Evolutionary conservation across 2,797 vertebrate genomes (phyloP), one percentile per base, ranked within the genome.

Genomic region (Malurus splendens): DNA sequence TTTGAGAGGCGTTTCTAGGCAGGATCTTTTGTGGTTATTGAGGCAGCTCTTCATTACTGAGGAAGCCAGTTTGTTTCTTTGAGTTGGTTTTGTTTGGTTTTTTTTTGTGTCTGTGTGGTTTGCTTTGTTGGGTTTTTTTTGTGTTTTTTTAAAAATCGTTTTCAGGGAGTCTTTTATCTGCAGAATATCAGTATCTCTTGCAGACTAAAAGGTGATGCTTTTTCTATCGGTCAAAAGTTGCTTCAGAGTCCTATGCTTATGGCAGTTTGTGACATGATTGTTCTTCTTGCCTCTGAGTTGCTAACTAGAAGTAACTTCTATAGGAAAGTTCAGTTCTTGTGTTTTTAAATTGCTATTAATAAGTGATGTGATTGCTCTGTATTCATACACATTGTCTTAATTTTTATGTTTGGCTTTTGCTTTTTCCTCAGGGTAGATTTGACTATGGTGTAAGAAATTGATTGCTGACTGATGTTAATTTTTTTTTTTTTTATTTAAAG

Each of bases 401-500:
- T 61, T 74, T 73, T 64, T 44, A 9, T 47, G 30, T 44, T 61
- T 55, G 20, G 25, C 27, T 78, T 1, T 0, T 59, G 13, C 15
- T 24, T 57, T 47, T 56, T 23, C 28, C 15, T 3, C 0, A 1
- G 15, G 4, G 8, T 44, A 10, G 28, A 22, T 84, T 44, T 62
- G 18, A 38, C 36, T 33, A 14, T 0, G 1, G 10, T 24, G 2
- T 39, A 44, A 78, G n/a, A 55, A 65, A 28, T 14, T 4, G 14
- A 6, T 57, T 70, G 13, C 56, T 42, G 42, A 36, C 17, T 57
- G 42, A 41, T 55, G 17, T 10, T 17, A n/a, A 20, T 52, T 45
- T 8, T 11, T 27, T n/a, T n/a, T 27, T 1, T 1, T 27, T 27
- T 1, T 1, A 36, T 36, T 11, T 36, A 12, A 36, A 36, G 36